phyloP scores from a whole-genome alignment of 2,797 vertebrate genomes.

The Pterois miles region DNA sequence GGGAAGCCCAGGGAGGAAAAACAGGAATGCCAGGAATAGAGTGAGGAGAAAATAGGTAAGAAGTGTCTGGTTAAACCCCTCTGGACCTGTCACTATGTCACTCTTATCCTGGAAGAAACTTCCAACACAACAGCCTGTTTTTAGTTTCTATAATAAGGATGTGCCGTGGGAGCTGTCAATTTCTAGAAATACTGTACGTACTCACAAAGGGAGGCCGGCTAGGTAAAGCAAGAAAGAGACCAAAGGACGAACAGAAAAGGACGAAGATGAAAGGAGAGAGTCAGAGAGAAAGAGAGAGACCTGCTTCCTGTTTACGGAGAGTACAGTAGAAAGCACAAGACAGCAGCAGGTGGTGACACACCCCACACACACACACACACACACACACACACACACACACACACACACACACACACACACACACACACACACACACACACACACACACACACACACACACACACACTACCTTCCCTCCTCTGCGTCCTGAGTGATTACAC shows the following conservation, averaged over 20 bases:
- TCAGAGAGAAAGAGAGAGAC: slow-evolving; percentile 54
- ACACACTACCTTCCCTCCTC: slow-evolving; percentile 37
- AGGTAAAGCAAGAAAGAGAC: slow-evolving; percentile 42
- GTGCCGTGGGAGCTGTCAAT: slow-evolving; percentile 37
- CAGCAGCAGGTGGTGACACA: slow-evolving; percentile 45
- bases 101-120: slow-evolving; percentile 36
- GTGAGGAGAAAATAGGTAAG: slow-evolving; percentile 62
- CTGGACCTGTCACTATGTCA: slow-evolving; percentile 40
- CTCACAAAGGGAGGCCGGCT: slow-evolving; percentile 16
- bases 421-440: slow-evolving; percentile 14
- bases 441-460: slow-evolving; percentile 5
- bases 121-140: slow-evolving; percentile 29
- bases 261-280: slow-evolving; percentile 53
- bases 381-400: slow-evolving; percentile 1
- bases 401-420: slow-evolving; percentile 5
- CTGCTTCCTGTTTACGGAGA: slow-evolving; percentile 76
- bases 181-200: slow-evolving; percentile 40
- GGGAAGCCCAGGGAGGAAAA: slow-evolving; percentile 64
- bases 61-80: slow-evolving; percentile 33
- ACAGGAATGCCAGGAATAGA: slow-evolving; percentile 78
- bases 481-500: slow-evolving; percentile 47
- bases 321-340: slow-evolving; percentile 61
- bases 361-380: slow-evolving; percentile 6
- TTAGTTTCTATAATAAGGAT: slow-evolving; percentile 43
- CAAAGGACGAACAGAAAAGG: slow-evolving; percentile 33